A percentile compares a stretch with the other conserved stretches of the same genome.
These are phyloP conservation scores for Neosilurus hyrtlii DNA, from an alignment of 2,797 vertebrate species.

Conservation along the genomic window DNA sequence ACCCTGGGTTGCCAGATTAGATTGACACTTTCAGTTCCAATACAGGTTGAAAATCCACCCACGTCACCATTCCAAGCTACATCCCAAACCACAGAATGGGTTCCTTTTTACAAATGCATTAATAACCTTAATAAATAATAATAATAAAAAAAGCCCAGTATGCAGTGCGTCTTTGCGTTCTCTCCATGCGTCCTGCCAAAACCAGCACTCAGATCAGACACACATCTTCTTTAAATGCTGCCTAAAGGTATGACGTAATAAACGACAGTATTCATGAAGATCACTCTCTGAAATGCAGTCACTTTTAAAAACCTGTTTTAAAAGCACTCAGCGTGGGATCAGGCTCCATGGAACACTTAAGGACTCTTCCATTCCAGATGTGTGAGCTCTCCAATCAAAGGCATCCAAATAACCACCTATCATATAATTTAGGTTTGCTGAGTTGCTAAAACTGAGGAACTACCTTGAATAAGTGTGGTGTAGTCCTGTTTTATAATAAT, in stretches of 20 bases:
- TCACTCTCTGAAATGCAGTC: neutral
- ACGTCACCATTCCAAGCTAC: neutral
- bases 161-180: neutral
- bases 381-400: neutral
- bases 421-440: neutral
- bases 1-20: constrained; percentile 13
- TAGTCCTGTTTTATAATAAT: too few species aligned
- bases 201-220: neutral
- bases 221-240: neutral
- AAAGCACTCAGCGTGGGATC: neutral
- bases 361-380: neutral
- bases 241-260: neutral
- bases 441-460: neutral
- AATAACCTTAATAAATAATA: neutral
- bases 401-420: neutral
- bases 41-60: neutral
- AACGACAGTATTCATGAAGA: neutral
- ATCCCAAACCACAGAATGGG: neutral
- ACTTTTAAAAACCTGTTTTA: neutral
- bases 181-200: too few species aligned
- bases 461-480: neutral
- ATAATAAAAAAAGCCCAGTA: neutral
- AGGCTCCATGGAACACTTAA: neutral
- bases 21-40: neutral
- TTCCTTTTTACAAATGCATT: neutral